Percentiles rank a stretch among this genome's conserved stretches.
phyloP scores from a whole-genome alignment of 2,888 invertebrate genomes.

The Phymatocera aterrima region DNA sequence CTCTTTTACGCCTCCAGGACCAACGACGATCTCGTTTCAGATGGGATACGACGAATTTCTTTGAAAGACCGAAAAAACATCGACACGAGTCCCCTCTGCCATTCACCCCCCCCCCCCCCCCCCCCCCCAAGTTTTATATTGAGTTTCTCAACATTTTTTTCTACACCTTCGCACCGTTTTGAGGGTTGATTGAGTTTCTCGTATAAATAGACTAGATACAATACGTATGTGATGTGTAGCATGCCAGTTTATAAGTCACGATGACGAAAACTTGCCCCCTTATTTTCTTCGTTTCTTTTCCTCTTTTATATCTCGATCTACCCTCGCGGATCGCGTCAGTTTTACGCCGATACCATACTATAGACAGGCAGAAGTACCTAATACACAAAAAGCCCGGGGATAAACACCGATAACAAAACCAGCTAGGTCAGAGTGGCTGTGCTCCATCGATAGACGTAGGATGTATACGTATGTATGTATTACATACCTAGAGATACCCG shows the following conservation, averaged over 20 bases:
- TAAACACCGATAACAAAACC: slow-evolving; percentile 38
- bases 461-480: neutral
- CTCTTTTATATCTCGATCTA: neutral
- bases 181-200: neutral
- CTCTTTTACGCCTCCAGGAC: neutral
- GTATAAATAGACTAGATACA: too few relatives aligned
- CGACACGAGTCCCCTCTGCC: too few relatives aligned
- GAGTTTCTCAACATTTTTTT: neutral
- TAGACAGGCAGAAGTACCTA: neutral
- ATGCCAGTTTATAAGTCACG: neutral
- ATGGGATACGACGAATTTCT: neutral
- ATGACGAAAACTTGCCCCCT: slow-evolving; percentile 21
- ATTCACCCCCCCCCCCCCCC: too few relatives aligned
- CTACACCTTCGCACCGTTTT: neutral
- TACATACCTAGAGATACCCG: slow-evolving; percentile 15
- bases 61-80: neutral
- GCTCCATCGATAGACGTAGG: slow-evolving; percentile 15
- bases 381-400: slow-evolving; percentile 5
- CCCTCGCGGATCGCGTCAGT: slow-evolving; percentile 9
- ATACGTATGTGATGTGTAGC: neutral
- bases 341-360: slow-evolving; percentile 14
- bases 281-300: slow-evolving; percentile 31
- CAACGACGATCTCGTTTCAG: neutral
- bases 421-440: neutral
- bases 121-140: neutral